Evolutionary conservation across 2,888 invertebrate species (phyloP), one percentile per base, ranked within the genome.

Genomic region (Polydrusus pterygomalis): DNA sequence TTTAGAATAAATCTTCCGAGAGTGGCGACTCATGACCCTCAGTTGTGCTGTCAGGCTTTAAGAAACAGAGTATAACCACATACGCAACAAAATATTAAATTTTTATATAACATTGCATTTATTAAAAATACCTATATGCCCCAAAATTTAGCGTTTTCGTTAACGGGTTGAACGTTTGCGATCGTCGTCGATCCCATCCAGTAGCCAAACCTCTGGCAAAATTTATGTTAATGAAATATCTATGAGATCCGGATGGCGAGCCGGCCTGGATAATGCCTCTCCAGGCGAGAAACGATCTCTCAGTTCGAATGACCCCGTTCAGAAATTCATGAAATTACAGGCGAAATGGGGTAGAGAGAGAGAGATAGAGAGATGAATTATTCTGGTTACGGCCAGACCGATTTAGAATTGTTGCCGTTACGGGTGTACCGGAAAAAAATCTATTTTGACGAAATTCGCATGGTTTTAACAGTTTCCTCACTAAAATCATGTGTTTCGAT

Each of bases 181-280:
- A 34, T 64, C 17, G 15, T 9, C 18, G 13, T 51, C 67, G 17
- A 38, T 54, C 20, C 49, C 20, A 8, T 51, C 40, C 67, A 54
- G 65, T 49, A 71, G 71, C 54, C 54, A 25, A 64, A 62, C 56
- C 64, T 70, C 43, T 40, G 64, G 63, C 64, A 64, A 72, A 72
- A 74, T 74, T 69, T 74, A 70, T 74, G 69, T 54, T 69, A 69
- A 70, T 64, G 60, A 54, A 74, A 74, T 74, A 74, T 74, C 74
- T 64, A 70, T 69, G 69, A 69, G 58, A 45, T 51, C 63, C 51
- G 54, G 60, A 54, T 25, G 47, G 58, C 56, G 18, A 45, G 40
- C 71, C 20, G 17, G 34, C 2, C 49, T 49, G 69, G 69, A 58
- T 58, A n/a, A 58, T 56, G 25, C 54, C 58, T 56, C 69, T 58